Conservation (phyloP, 2,113 vertebrate species). For the Toxotes jaculatrix region DNA sequence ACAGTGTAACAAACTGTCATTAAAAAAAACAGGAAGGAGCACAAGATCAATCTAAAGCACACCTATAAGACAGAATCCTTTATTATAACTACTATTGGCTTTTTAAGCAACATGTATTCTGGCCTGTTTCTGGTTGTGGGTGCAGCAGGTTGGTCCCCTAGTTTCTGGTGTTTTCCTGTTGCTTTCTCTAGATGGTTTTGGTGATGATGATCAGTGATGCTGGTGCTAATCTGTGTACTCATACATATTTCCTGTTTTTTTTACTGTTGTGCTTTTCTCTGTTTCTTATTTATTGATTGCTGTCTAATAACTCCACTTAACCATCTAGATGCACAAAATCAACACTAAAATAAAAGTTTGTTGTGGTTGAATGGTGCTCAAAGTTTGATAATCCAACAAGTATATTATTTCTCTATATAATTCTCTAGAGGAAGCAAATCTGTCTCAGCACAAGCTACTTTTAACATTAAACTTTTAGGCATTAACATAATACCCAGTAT, state of each 20-base stretch:
- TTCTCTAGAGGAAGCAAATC: slow-evolving; percentile 8
- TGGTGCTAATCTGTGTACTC: not conserved
- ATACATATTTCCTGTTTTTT: not conserved
- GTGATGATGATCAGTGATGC: not conserved
- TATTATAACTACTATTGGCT: not conserved
- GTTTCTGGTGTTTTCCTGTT: not conserved
- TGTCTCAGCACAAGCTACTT: slow-evolving; percentile 5
- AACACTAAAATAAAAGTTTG: not conserved
- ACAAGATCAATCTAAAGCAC: not conserved
- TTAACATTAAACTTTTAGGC: not conserved
- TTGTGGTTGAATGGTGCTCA: not conserved
- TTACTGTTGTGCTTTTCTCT: not conserved
- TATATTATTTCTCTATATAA: too few relatives aligned
- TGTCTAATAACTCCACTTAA: not conserved
- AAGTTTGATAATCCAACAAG: not conserved
- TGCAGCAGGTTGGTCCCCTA: not conserved
- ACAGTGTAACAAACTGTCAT: not conserved
- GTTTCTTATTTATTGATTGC: not conserved
- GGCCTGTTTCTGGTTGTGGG: not conserved
- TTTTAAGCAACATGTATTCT: not conserved
- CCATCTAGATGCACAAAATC: not conserved
- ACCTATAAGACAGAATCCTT: not conserved
- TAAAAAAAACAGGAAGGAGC: slow-evolving; percentile 28
- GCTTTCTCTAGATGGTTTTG: not conserved
- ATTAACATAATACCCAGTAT: not conserved